Evolutionary conservation across 2,797 vertebrate genomes (phyloP).

Genomic region (Tadarida brasiliensis): DNA sequence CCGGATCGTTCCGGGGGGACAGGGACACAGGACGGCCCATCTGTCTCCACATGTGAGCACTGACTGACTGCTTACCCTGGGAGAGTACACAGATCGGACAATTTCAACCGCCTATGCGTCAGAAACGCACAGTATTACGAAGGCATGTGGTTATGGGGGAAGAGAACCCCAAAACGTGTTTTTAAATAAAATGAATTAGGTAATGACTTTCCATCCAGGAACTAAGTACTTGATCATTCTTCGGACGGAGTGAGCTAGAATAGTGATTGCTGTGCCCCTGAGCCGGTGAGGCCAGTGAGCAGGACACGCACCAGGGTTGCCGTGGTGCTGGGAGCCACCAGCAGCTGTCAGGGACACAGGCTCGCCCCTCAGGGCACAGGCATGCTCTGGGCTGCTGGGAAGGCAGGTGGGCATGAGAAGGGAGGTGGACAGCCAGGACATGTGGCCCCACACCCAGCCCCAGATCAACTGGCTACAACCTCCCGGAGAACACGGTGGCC

Average conservation of each 20-base stretch:
- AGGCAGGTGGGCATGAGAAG: too few species aligned
- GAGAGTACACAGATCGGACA: neutral
- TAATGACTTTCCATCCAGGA: neutral
- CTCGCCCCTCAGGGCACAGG: too few species aligned
- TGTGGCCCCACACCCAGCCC: neutral
- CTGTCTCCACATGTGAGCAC: conserved; percentile 51
- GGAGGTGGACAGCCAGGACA: neutral
- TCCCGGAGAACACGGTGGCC: rapidly evolving
- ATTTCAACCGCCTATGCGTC: neutral
- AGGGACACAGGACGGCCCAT: too few species aligned
- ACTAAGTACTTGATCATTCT: neutral
- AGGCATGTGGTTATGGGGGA: neutral
- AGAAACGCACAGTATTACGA: neutral
- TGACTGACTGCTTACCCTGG: conserved; percentile 46
- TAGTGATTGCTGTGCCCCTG: rapidly evolving
- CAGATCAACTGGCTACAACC: too few species aligned
- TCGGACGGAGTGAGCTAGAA: neutral
- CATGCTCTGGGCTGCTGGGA: neutral
- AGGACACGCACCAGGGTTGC: neutral
- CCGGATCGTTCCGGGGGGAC: too few species aligned
- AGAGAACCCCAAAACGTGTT: neutral
- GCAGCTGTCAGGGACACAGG: too few species aligned
- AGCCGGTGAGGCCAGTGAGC: neutral
- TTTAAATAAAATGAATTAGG: neutral
- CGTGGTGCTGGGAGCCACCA: too few species aligned